phyloP scores from a whole-genome alignment of 2,888 invertebrate genomes.

The Elysia crispata region DNA sequence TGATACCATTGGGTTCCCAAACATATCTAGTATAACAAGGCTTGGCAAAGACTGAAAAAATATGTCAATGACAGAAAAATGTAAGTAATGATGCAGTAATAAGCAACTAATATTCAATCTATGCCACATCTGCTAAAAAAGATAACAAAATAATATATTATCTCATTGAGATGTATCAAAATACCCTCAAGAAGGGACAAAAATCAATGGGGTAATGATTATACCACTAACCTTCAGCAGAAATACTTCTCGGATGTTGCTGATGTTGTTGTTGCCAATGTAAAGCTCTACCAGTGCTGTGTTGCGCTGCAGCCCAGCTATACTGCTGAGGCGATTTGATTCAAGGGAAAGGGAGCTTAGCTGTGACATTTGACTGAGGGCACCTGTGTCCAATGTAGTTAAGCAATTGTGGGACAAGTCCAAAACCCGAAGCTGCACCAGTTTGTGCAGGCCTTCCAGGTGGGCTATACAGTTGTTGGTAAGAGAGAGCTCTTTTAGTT shows the following conservation, averaged over 20 bases:
- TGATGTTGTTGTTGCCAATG: conserved; percentile 74
- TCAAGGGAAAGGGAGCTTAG: conserved; percentile 74
- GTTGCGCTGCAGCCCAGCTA: conserved; percentile 69
- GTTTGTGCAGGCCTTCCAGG: conserved; percentile 69
- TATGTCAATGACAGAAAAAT: not conserved
- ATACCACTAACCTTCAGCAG: conserved; percentile 71
- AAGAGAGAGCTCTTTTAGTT: conserved; percentile 75
- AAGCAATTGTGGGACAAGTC: conserved; percentile 75
- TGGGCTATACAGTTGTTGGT: conserved; percentile 74
- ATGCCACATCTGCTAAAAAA: not conserved
- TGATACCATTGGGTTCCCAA: conserved; percentile 74
- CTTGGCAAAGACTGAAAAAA: conserved; percentile 66
- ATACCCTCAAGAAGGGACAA: no score
- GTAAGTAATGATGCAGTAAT: no score
- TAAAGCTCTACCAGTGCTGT: conserved; percentile 75
- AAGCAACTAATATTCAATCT: not conserved
- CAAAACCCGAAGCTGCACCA: conserved; percentile 68
- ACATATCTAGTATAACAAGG: conserved; percentile 76
- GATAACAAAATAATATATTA: no score
- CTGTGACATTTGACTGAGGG: conserved; percentile 63
- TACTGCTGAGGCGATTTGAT: conserved; percentile 71
- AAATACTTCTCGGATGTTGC: conserved; percentile 75
- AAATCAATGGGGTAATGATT: no score
- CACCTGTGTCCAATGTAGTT: conserved; percentile 65
- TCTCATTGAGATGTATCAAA: not conserved